These are phyloP conservation scores for Popillia japonica DNA, from an alignment of 1,140 invertebrate genomes.

Conservation along the genomic window DNA sequence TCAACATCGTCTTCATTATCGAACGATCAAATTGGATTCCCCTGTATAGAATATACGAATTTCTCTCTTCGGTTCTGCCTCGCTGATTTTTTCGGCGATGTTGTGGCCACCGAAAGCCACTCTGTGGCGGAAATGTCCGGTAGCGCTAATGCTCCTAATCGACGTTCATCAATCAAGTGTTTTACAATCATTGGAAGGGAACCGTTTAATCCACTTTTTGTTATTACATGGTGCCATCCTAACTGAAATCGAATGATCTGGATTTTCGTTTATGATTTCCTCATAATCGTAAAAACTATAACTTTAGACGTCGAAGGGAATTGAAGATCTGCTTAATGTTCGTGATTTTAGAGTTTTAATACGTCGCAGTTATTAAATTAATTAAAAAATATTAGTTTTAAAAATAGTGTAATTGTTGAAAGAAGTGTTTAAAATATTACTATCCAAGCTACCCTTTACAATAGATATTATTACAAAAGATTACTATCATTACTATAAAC, in stretches of 20 bases:
- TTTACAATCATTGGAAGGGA: not conserved
- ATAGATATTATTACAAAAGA: no score
- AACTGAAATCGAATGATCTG: not conserved
- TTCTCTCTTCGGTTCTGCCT: not conserved
- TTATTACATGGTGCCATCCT: not conserved
- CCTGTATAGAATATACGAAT: not conserved
- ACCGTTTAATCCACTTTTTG: not conserved
- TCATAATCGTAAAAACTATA: no score
- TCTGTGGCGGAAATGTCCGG: not conserved
- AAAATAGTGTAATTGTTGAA: no score
- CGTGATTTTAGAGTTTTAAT: no score
- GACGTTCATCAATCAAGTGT: conserved; percentile 13
- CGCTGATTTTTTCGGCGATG: not conserved
- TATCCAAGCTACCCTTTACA: no score
- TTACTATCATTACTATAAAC: no score
- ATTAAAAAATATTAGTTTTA: no score
- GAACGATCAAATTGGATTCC: not conserved
- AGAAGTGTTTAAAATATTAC: no score
- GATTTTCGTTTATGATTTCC: not conserved
- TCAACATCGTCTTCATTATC: no score
- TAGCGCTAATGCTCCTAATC: not conserved
- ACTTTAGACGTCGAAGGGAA: no score
- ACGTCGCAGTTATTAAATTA: no score
- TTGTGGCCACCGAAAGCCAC: not conserved
- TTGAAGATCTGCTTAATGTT: no score